Conservation (phyloP, 2,797 vertebrate genomes). For the Neostethus bicornis region DNA sequence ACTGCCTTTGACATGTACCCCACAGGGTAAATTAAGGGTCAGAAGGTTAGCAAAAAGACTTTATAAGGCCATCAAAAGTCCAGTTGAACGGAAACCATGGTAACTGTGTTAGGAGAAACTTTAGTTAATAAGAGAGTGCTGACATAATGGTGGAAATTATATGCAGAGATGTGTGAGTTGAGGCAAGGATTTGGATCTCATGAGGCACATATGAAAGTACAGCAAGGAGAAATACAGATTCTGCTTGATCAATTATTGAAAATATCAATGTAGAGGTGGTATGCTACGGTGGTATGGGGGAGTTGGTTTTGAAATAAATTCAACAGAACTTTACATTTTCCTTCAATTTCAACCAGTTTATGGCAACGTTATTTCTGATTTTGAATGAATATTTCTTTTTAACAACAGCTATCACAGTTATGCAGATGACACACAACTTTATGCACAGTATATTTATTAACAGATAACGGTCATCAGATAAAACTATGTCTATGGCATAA, state of each 20-base stretch:
- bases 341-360: background rate
- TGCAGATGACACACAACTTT: too few relatives aligned
- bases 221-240: conserved; percentile 19
- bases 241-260: conserved; percentile 48
- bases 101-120: conserved; percentile 46
- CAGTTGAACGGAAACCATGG: conserved; percentile 58
- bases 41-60: conserved; percentile 29
- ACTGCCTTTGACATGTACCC: conserved; percentile 24
- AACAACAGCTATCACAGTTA: background rate
- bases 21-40: conserved; percentile 31
- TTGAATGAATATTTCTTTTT: background rate
- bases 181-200: conserved; percentile 24
- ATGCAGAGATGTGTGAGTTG: conserved; percentile 1
- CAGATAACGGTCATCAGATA: too few relatives aligned
- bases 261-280: conserved; percentile 18
- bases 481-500: too few relatives aligned
- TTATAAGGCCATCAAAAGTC: conserved; percentile 28
- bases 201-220: conserved; percentile 36
- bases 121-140: conserved; percentile 67
- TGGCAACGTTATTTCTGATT: background rate
- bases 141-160: conserved; percentile 22
- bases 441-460: too few relatives aligned
- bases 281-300: conserved; percentile 4
- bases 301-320: conserved; percentile 7
- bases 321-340: conserved; percentile 3